phyloP scores from a whole-genome alignment of 2,113 vertebrate species.

The Eleginops maclovinus region DNA sequence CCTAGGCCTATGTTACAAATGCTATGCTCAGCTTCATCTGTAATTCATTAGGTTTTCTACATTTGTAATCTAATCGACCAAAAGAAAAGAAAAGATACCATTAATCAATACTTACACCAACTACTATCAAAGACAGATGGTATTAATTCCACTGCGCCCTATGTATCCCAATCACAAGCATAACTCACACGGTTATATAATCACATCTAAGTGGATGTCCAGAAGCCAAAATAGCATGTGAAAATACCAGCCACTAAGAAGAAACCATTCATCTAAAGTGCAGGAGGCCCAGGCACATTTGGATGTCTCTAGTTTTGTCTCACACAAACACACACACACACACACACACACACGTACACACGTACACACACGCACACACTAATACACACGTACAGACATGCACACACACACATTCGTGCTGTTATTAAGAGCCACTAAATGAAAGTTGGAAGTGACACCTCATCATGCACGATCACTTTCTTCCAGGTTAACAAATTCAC shows the following conservation, averaged over 20 bases:
- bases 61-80: not conserved
- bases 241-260: conserved; percentile 61
- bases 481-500: not conserved
- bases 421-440: conserved; percentile 17
- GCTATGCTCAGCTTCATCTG: not conserved
- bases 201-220: conserved; percentile 39
- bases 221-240: conserved; percentile 67
- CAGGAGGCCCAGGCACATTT: conserved; percentile 45
- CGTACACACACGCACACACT: not conserved
- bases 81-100: not conserved
- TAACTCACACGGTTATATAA: conserved; percentile 47
- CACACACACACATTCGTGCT: not conserved
- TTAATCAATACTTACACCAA: conserved; percentile 2
- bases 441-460: conserved; percentile 25
- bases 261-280: conserved; percentile 40
- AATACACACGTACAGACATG: not conserved
- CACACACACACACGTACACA: not conserved
- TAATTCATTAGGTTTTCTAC: not conserved
- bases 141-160: conserved; percentile 9
- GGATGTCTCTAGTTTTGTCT: conserved; percentile 35
- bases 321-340: not conserved
- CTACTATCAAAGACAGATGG: not conserved
- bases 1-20: not conserved
- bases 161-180: conserved; percentile 25
- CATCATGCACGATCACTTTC: conserved; percentile 8